Base-by-base conservation (phyloP, 2,888 invertebrate genomes). In the Anarsia innoxiella region DNA sequence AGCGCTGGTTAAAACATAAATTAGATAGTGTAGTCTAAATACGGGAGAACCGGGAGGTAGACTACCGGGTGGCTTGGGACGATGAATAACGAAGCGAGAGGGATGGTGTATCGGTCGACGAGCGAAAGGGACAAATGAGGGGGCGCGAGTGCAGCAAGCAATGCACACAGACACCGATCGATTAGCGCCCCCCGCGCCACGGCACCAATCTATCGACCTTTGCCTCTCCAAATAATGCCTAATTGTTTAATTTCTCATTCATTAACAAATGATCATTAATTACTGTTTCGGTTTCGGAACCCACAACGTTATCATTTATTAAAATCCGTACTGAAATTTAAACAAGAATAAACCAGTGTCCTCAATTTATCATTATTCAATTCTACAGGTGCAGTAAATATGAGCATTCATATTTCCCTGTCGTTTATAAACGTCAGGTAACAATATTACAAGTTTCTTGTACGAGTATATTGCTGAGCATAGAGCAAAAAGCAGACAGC, bases 161-260 rank as follows among this genome's bases (percentile, higher is more conserved):
- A 51, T 73, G 72, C 76, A 80, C 75, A 77, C 74, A 78, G 79
- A 78, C 78, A 73, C 58, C 77, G 74, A 84, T 83, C 83, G 83
- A 82, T 83, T 77, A 78, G 76, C 71, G 69, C 57, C 53, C 66
- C 54, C 66, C 69, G 66, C 60, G 62, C 66, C 67, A 59, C 65
- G 66, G 46, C n/a, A n/a, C 69, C 77, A 71, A 77, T 75, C 64
- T 72, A 79, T 77, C 75, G 73, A 73, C 69, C 66, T 75, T 73
- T 64, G 68, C 63, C 56, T 63, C 63, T 70, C 59, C 64, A 72
- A 72, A 65, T 65, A 63, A 71, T 56, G 56, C 60, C 66, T 58
- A 71, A 73, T 71, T 62, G 59, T 65, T 61, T 51, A 51, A 38
- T 47, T 55, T 53, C 55, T 56, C 56, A 63, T 57, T 56, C 45